These are phyloP conservation scores for Pegea sp. DNA, from an alignment of 23 tunicate genomes.

Conservation along the genomic window DNA sequence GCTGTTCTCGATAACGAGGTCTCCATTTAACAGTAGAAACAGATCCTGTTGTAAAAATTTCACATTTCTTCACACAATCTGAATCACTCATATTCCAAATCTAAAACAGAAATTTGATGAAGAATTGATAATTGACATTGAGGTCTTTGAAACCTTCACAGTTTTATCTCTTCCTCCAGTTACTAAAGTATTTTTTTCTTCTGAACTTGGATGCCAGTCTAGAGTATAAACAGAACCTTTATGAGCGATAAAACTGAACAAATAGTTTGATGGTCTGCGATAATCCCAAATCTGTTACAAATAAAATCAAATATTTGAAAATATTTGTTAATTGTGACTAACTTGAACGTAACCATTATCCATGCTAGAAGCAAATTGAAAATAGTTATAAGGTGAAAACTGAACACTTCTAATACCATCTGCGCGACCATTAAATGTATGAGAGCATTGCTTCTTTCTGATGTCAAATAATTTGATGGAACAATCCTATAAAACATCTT, in stretches of 20 bases:
- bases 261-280: constrained; percentile 8
- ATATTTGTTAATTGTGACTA: not conserved
- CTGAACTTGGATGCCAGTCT: constrained; percentile 77
- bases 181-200: constrained; percentile 47
- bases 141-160: constrained; percentile 18
- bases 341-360: constrained; percentile 72
- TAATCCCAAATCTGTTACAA: constrained; percentile 37
- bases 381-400: constrained; percentile 37
- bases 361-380: constrained; percentile 62
- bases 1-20: constrained; percentile 30
- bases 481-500: no score
- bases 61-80: constrained; percentile 1
- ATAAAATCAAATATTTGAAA: not conserved
- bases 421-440: constrained; percentile 18
- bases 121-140: not conserved
- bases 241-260: constrained; percentile 48
- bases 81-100: constrained; percentile 31
- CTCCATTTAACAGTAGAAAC: constrained; percentile 61
- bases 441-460: constrained; percentile 25
- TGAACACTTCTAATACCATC: constrained; percentile 76
- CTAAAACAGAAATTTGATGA: constrained; percentile 6
- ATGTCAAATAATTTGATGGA: constrained; percentile 75
- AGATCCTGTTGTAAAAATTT: constrained; percentile 36
- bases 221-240: constrained; percentile 64
- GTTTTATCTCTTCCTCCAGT: constrained; percentile 88